phyloP scores from a whole-genome alignment of 2,888 invertebrate genomes.

The Trichogramma evanescens region DNA sequence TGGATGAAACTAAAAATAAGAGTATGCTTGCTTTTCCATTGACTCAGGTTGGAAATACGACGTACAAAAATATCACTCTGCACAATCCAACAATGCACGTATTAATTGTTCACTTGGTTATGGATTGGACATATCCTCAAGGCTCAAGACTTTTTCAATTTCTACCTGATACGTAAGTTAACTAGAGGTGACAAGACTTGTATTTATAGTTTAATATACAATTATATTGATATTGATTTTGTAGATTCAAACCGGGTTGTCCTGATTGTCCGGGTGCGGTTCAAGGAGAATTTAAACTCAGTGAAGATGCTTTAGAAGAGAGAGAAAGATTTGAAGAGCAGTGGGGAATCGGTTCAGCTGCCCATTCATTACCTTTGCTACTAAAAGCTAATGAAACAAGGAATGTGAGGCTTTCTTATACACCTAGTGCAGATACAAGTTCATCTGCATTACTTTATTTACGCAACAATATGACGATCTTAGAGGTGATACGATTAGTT shows the following conservation, averaged over 20 bases:
- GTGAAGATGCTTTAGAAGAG: conserved; percentile 23
- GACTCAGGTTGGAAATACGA: conserved; percentile 66
- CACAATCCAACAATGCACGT: conserved; percentile 68
- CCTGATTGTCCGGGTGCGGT: conserved; percentile 34
- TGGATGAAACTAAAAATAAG: conserved; percentile 41
- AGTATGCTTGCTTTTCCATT: conserved; percentile 59
- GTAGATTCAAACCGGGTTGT: conserved; percentile 40
- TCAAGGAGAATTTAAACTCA: conserved; percentile 39
- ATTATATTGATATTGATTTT: not conserved
- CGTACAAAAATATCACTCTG: conserved; percentile 59
- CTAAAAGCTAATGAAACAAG: conserved; percentile 37
- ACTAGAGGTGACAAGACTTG: not conserved
- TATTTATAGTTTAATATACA: not conserved
- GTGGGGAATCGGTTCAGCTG: conserved; percentile 33
- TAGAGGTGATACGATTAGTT: conserved; percentile 76
- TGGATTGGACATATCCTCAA: conserved; percentile 64
- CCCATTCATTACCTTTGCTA: conserved; percentile 36
- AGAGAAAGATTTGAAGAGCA: conserved; percentile 34
- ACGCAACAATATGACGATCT: conserved; percentile 87
- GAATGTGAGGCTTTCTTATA: conserved; percentile 36
- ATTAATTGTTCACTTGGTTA: conserved; percentile 67
- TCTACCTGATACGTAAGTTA: conserved; percentile 45
- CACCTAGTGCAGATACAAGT: conserved; percentile 33
- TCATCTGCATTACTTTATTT: conserved; percentile 39
- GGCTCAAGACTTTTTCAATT: conserved; percentile 53